Base-by-base conservation (phyloP, 2,113 vertebrate species). In the Mormoops blainvillei region DNA sequence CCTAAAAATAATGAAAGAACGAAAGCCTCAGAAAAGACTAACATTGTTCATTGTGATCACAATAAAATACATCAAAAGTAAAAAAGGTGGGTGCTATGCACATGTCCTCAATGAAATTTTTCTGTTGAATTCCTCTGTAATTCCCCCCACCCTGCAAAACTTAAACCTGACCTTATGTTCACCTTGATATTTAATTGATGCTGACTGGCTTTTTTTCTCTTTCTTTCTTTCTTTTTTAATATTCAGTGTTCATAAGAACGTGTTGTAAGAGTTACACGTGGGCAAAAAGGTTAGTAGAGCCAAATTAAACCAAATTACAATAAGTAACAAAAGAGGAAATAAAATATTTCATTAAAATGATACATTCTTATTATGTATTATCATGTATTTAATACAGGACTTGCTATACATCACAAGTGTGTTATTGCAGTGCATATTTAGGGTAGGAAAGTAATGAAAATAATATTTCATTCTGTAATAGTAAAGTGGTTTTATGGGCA, bases 311-410 rank as follows among this genome's bases (percentile, higher is more conserved):
- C 68, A 97, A 96, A 97, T 94, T 80, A 80, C 76, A 94, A 50
- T 84, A 94, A 88, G 85, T 87, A 94, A 96, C 92, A 97, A 92
- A 96, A 95, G 45, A 87, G 45, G 48, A 95, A 94, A 94, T 95
- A 96, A 97, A 95, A 82, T 96, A 95, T 96, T 97, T 97, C 94
- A 96, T 97, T 97, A 97, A 97, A 96, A 86, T 52, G 68, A 95
- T 95, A 86, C 78, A 97, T 96, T 95, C 71, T 94, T 89, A 92
- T 94, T 96, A 91, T 19, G 22, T 80, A 92, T 86, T 92, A 92
- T 84, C 82, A 78, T 91, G 73, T 88, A 86, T 94, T 94, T 96
- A 97, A 83, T 84, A 74, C 31, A 95, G 8, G 24, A 86, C 71
- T 97, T 77, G 83, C 71, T 91, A 84, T 97, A 91, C 67, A 97